Percentiles rank a stretch among this genome's conserved stretches.
Conservation (phyloP, 2,797 vertebrate genomes). For the Coendou prehensilis region DNA sequence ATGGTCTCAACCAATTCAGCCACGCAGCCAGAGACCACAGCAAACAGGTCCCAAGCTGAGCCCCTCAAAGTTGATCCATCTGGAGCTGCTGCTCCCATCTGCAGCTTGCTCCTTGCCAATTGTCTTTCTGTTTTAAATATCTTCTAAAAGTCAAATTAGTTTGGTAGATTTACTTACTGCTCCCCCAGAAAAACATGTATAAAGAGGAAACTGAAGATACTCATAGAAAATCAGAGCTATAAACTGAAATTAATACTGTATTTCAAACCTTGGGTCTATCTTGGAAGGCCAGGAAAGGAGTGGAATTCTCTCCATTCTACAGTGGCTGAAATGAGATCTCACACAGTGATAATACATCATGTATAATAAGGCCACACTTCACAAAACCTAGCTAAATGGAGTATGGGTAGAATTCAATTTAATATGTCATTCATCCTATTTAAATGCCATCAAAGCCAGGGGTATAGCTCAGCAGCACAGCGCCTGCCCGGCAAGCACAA, state of each 20-base stretch:
- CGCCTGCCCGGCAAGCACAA: no score
- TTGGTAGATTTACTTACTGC: background rate
- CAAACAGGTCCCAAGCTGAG: background rate
- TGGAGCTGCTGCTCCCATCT: background rate
- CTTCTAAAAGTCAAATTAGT: conserved; percentile 62
- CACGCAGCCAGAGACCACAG: background rate
- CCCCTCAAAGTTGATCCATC: background rate
- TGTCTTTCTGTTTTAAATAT: conserved; percentile 53
- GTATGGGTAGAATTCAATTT: background rate
- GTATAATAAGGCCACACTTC: background rate
- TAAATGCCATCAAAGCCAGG: background rate
- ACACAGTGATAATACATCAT: background rate
- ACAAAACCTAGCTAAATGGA: background rate
- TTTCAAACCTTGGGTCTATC: background rate
- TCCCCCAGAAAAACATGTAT: background rate
- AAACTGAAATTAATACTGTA: background rate
- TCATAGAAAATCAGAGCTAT: conserved; percentile 6
- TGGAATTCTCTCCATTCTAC: background rate
- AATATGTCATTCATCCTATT: background rate
- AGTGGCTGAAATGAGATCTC: background rate
- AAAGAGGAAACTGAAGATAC: background rate
- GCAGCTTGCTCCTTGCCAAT: background rate
- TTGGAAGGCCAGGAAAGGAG: background rate
- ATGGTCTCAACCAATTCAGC: background rate
- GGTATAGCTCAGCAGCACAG: no score